Evolutionary conservation across 2,888 invertebrate species (phyloP).

Genomic region (Drosophila meridionalis): DNA sequence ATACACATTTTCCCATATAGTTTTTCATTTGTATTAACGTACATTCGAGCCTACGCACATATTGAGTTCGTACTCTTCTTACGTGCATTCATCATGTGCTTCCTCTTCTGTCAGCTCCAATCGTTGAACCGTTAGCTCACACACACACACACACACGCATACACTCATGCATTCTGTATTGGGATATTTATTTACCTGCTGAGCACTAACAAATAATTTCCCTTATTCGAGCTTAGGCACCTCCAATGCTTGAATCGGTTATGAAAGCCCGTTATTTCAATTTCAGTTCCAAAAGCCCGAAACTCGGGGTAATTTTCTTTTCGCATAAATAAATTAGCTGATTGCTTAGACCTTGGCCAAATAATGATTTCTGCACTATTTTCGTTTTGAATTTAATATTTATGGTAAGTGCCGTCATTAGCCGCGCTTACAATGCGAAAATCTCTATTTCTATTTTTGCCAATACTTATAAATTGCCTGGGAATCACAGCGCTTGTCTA

Average conservation of each 20-base stretch:
- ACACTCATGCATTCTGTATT: not conserved
- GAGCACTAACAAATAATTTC: not conserved
- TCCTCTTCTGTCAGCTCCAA: not conserved
- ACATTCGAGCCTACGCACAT: not conserved
- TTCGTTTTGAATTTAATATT: conserved; percentile 3
- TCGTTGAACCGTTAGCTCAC: conserved; percentile 4
- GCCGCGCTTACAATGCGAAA: not conserved
- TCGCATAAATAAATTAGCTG: not conserved
- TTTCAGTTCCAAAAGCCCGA: not conserved
- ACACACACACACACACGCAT: not conserved
- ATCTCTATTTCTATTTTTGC: not conserved
- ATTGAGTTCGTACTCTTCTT: not conserved
- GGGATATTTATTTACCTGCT: conserved; percentile 7
- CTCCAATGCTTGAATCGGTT: conserved; percentile 6
- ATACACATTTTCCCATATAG: not conserved
- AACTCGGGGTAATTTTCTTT: not conserved
- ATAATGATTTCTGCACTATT: not conserved
- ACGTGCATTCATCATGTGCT: conserved; percentile 1
- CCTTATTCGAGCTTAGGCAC: not conserved
- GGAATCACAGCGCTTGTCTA: not conserved
- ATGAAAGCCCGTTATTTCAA: conserved; percentile 10
- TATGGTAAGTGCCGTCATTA: conserved; percentile 5
- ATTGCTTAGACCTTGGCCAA: not conserved
- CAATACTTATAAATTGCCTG: not conserved
- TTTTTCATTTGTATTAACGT: not conserved